These are phyloP conservation scores for Proterorhinus semilunaris DNA, from an alignment of 2,113 vertebrate genomes.

Conservation along the genomic window DNA sequence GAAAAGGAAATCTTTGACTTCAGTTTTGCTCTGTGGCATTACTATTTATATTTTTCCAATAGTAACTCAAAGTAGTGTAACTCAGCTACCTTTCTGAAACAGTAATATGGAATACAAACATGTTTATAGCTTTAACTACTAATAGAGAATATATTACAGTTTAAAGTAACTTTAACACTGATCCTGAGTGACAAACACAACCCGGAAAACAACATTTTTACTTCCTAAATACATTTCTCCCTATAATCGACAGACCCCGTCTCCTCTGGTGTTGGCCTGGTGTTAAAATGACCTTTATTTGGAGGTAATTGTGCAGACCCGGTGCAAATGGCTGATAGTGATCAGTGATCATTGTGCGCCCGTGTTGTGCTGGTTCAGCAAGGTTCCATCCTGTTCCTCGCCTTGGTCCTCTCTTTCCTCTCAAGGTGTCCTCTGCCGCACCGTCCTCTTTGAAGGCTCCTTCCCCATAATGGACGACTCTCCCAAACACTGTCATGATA, in stretches of 20 bases:
- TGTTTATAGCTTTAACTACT: too few species aligned
- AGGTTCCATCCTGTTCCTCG: conserved; percentile 89
- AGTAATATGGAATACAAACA: too few species aligned
- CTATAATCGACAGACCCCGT: not conserved
- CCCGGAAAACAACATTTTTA: too few species aligned
- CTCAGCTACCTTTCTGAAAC: too few species aligned
- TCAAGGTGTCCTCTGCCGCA: conserved; percentile 86
- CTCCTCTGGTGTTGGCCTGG: conserved; percentile 45
- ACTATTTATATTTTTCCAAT: too few species aligned
- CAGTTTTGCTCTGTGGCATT: too few species aligned
- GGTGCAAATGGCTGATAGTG: conserved; percentile 91
- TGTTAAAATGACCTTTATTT: conserved; percentile 91
- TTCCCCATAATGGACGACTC: conserved; percentile 77
- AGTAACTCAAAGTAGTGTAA: too few species aligned
- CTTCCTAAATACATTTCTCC: too few species aligned
- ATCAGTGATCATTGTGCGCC: conserved; percentile 70
- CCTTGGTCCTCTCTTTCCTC: conserved; percentile 89
- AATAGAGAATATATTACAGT: too few species aligned
- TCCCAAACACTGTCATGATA: conserved; percentile 88
- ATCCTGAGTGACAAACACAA: too few species aligned
- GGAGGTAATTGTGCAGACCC: conserved; percentile 83
- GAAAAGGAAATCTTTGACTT: too few species aligned
- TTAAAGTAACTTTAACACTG: too few species aligned
- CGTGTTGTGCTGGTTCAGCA: conserved; percentile 95
- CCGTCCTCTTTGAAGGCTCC: conserved; percentile 88